Evolutionary conservation across 2,797 vertebrate species (phyloP).

Genomic region (Rhinatrema bivittatum): DNA sequence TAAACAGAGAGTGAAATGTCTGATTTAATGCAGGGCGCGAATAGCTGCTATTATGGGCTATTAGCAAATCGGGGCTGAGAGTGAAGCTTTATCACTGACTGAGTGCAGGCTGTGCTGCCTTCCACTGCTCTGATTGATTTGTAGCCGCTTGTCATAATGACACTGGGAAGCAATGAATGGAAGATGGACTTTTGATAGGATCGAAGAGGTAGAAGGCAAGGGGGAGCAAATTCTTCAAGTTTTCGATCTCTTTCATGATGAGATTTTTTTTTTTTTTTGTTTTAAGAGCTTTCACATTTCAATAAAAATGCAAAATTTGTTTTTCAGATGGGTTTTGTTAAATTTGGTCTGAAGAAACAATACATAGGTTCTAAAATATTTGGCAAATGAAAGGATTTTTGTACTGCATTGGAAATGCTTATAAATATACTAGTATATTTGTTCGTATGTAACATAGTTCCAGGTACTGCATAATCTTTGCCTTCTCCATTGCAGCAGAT

Average conservation of each 20-base stretch:
- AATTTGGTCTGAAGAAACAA: no score
- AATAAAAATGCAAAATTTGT: constrained; percentile 78
- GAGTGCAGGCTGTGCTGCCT: constrained; percentile 53
- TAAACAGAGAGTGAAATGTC: constrained; percentile 72
- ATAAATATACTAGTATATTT: no score
- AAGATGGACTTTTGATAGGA: constrained; percentile 71
- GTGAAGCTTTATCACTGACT: constrained; percentile 62
- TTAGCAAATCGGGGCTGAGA: constrained; percentile 77
- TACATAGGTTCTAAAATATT: no score
- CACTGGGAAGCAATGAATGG: constrained; percentile 70
- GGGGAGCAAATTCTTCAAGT: constrained; percentile 62
- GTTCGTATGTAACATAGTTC: no score
- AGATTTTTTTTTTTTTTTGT: constrained; percentile 62
- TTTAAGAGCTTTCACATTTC: constrained; percentile 73
- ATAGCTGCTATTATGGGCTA: constrained; percentile 83
- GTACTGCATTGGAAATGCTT: no score
- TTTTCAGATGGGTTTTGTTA: no score
- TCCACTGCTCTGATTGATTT: constrained; percentile 66
- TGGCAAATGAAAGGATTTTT: no score
- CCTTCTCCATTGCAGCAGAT: no score
- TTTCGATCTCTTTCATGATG: constrained; percentile 75
- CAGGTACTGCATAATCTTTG: no score
- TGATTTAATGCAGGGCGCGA: constrained; percentile 83
- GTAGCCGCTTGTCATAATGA: constrained; percentile 73
- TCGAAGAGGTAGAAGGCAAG: constrained; percentile 41